phyloP scores from a whole-genome alignment of 2,113 vertebrate species.

The Pterophyllum scalare region DNA sequence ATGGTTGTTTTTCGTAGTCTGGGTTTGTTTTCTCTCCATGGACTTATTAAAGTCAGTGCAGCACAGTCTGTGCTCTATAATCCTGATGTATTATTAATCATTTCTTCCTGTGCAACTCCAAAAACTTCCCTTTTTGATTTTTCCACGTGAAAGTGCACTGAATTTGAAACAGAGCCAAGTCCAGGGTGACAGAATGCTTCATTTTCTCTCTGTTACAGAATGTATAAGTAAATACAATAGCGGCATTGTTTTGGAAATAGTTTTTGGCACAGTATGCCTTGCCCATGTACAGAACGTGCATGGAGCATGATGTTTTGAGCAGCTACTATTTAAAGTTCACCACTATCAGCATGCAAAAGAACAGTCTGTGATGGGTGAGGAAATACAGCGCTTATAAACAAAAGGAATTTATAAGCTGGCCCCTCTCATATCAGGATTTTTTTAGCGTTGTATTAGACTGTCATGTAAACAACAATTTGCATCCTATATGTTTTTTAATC shows the following conservation, averaged over 20 bases:
- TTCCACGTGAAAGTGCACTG: constrained; percentile 60
- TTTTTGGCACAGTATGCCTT: constrained; percentile 22
- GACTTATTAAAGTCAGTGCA: constrained; percentile 77
- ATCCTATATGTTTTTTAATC: neutral
- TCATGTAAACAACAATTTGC: constrained; percentile 37
- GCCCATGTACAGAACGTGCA: constrained; percentile 31
- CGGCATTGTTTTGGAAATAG: constrained; percentile 45
- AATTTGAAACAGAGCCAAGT: constrained; percentile 66
- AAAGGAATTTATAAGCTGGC: neutral
- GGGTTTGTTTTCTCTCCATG: constrained; percentile 72
- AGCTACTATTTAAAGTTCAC: constrained; percentile 36
- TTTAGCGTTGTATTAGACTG: constrained; percentile 12
- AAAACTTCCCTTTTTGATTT: constrained; percentile 69
- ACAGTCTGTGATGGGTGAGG: neutral
- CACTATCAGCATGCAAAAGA: constrained; percentile 34
- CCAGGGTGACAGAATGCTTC: constrained; percentile 67
- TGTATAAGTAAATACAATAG: constrained; percentile 54
- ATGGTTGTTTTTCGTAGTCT: constrained; percentile 68
- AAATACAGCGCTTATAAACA: constrained; percentile 1
- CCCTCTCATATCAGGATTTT: constrained; percentile 24
- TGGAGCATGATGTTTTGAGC: constrained; percentile 18
- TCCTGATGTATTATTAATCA: constrained; percentile 83
- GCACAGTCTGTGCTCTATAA: constrained; percentile 75
- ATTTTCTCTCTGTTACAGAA: constrained; percentile 59
- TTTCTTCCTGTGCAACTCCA: constrained; percentile 66